phyloP scores from a whole-genome alignment of 37 sponge, comb jelly and placozoan genomes.

The Haliclona indistincta region DNA sequence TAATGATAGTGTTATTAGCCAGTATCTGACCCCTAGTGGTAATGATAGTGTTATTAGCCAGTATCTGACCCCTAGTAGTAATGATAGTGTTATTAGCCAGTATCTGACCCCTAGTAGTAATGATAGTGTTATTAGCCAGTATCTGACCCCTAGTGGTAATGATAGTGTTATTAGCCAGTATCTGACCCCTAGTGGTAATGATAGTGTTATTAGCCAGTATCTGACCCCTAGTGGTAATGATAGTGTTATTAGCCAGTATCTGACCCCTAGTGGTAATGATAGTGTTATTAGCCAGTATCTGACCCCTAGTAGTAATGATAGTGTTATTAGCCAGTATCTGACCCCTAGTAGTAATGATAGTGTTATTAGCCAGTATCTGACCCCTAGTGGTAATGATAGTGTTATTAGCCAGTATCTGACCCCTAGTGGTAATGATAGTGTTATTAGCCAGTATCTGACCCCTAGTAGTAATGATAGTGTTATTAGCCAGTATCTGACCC shows the following conservation, averaged over 20 bases:
- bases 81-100: constrained; percentile 55
- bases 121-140: constrained; percentile 1
- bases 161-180: constrained; percentile 1
- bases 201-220: constrained; percentile 68
- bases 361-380: neutral
- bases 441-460: constrained; percentile 87
- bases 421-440: neutral
- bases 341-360: constrained; percentile 37
- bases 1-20: neutral
- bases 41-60: constrained; percentile 3
- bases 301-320: neutral
- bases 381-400: constrained; percentile 10
- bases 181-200: neutral
- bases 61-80: neutral
- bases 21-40: constrained; percentile 1
- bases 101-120: constrained; percentile 81
- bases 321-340: constrained; percentile 77
- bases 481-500: neutral
- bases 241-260: neutral
- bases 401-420: neutral
- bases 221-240: constrained; percentile 62
- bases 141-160: neutral
- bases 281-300: neutral
- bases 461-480: constrained; percentile 6
- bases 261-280: neutral